Base-by-base conservation (phyloP, 2,113 vertebrate genomes). In the Australoheros scitulus region DNA sequence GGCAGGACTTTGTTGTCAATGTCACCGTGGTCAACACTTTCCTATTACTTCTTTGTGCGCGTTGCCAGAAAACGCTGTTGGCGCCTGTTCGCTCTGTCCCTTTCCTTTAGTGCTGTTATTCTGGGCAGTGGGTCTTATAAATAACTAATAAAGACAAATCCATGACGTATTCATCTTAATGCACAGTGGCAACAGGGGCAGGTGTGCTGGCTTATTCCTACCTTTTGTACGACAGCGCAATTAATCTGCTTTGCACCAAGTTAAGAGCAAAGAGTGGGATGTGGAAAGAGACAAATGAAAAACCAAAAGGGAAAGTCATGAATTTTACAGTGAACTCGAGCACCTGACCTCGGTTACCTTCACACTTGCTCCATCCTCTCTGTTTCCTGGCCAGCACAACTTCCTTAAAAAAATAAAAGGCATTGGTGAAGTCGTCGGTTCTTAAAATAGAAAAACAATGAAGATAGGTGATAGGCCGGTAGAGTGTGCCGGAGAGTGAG, bases 271-370 rank as follows among this genome's bases (percentile, higher is more conserved):
- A 86, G 85, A 83, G 81, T 88, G 83, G 88, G 84, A 61, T 3
- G 86, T 56, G 55, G 79, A 57, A 70, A 58, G 87, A 91, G 92
- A 92, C 79, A 87, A 93, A 94, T 93, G 90, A 77, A 90, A 91
- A 92, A 90, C 80, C 77, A 91, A 90, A 91, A 88, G 79, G 90
- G 88, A 87, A 92, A 90, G 90, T 93, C 90, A 93, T 94, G 86
- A 93, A 94, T 94, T 94, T 94, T 94, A 88, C 90, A 94, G 88
- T 81, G 88, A 86, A 91, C 75, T 81, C 72, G 43, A 79, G 56
- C 78, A 32, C 57, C 87, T 90, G 89, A 92, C 91, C 92, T 90
- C 77, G 50, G 77, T 13, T 81, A 85, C 83, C 68, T 87, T 80
- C 84, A 59, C 57, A n/a, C 58, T 65, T 43, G 15, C 60, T 63